phyloP scores from a whole-genome alignment of 2,113 vertebrate genomes.

The Mola mola region DNA sequence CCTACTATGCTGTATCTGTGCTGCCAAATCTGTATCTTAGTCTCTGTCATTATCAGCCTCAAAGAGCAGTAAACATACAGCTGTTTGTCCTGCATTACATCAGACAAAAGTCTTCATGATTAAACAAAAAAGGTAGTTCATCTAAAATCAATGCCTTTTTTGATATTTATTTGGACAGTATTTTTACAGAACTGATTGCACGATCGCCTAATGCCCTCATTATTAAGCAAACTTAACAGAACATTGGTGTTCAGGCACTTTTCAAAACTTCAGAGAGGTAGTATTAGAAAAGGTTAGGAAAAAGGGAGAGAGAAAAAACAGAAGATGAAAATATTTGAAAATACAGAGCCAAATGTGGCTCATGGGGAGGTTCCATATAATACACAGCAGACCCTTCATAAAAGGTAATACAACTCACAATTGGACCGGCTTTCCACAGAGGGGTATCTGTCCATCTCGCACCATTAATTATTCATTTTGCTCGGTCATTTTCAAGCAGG shows the following conservation, averaged over 20 bases:
- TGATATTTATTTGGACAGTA: neutral
- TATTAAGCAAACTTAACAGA: neutral
- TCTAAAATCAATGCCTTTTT: neutral
- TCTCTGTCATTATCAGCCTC: too few species aligned
- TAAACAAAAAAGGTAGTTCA: neutral
- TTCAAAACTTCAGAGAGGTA: neutral
- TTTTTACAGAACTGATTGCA: neutral
- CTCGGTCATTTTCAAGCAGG: conserved; percentile 40
- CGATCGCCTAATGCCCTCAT: neutral
- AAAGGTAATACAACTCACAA: conserved; percentile 63
- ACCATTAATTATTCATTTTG: conserved; percentile 74
- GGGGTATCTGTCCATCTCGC: conserved; percentile 69
- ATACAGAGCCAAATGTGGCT: conserved; percentile 23
- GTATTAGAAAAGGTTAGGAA: neutral
- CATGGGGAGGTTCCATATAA: conserved; percentile 37
- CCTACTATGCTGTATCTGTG: too few species aligned
- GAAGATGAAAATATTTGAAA: neutral
- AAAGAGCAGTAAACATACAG: too few species aligned
- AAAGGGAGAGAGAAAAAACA: neutral
- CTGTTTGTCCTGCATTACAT: neutral
- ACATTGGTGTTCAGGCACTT: neutral
- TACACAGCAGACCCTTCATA: conserved; percentile 42
- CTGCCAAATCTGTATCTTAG: too few species aligned
- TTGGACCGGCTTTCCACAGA: conserved; percentile 54
- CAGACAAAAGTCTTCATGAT: neutral